Evolutionary conservation across 2,797 vertebrate genomes (phyloP).

Genomic region (Tapera naevia): DNA sequence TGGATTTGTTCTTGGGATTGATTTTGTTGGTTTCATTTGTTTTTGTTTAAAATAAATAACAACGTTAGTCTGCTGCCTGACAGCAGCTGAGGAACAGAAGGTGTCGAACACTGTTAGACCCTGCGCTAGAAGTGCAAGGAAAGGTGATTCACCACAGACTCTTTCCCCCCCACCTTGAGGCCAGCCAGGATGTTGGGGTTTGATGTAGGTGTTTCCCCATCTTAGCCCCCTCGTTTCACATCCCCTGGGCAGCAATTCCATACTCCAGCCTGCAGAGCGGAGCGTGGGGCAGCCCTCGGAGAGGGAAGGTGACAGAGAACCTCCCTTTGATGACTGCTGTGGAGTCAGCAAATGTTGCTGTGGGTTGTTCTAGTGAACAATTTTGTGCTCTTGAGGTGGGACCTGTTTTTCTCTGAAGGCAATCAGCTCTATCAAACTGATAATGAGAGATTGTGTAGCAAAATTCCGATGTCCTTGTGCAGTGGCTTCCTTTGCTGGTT

Average conservation of each 20-base stretch:
- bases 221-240: neutral
- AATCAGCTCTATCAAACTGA: rapidly evolving
- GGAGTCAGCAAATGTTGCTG: neutral
- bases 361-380: rapidly evolving
- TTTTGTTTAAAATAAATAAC: neutral
- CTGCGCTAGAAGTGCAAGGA: no score
- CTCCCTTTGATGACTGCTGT: neutral
- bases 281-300: neutral
- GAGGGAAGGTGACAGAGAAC: neutral
- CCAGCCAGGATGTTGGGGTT: neutral
- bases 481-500: neutral
- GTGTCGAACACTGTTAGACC: no score
- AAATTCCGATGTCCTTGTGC: neutral
- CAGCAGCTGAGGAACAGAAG: neutral
- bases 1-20: no score
- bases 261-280: neutral
- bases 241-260: rapidly evolving
- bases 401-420: neutral
- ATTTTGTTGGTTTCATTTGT: no score
- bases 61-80: neutral
- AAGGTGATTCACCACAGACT: neutral
- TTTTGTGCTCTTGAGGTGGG: neutral
- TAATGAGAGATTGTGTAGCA: neutral
- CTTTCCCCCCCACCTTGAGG: neutral
- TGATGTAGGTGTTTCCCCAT: neutral